Percentiles rank a stretch among this genome's conserved stretches.
These are phyloP conservation scores for Chloroclysta siterata DNA, from an alignment of 2,888 invertebrate species.

Conservation along the genomic window DNA sequence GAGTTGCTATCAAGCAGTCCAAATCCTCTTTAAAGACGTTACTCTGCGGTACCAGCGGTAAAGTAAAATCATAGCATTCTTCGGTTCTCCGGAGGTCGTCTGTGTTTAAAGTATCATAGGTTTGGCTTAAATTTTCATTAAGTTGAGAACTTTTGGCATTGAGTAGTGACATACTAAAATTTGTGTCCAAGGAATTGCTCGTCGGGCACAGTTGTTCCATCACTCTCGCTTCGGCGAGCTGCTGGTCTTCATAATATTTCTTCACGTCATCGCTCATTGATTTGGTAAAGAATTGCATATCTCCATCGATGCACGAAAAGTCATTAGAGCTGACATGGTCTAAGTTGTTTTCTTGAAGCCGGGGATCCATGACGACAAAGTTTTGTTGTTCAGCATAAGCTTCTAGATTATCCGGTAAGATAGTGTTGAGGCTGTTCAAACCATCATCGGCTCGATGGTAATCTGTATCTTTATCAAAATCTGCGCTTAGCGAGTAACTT, in stretches of 20 bases:
- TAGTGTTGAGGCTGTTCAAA: conserved; percentile 72
- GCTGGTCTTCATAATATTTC: conserved; percentile 78
- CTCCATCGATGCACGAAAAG: conserved; percentile 77
- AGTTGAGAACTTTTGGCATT: conserved; percentile 70
- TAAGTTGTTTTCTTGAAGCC: conserved; percentile 64
- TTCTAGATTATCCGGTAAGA: conserved; percentile 76
- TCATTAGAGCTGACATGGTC: conserved; percentile 68
- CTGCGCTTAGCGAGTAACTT: conserved; percentile 54
- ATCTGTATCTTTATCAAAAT: conserved; percentile 63
- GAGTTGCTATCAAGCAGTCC: conserved; percentile 73
- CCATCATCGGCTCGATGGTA: conserved; percentile 67
- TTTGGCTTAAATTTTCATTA: conserved; percentile 63
- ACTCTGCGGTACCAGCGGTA: conserved; percentile 64
- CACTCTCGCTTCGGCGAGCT: conserved; percentile 66
- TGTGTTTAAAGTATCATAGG: conserved; percentile 65
- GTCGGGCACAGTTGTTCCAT: conserved; percentile 74
- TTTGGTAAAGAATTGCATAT: conserved; percentile 80
- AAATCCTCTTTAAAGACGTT: conserved; percentile 74
- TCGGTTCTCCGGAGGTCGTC: conserved; percentile 71
- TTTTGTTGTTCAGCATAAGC: conserved; percentile 75
- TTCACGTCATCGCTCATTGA: conserved; percentile 81
- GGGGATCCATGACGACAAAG: conserved; percentile 71
- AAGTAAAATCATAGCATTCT: conserved; percentile 74
- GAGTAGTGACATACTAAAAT: conserved; percentile 73
- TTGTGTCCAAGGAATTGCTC: conserved; percentile 70